Evolutionary conservation across 2,888 invertebrate species (phyloP), one percentile per base, ranked within the genome.

Genomic region (Dusona sp.): DNA sequence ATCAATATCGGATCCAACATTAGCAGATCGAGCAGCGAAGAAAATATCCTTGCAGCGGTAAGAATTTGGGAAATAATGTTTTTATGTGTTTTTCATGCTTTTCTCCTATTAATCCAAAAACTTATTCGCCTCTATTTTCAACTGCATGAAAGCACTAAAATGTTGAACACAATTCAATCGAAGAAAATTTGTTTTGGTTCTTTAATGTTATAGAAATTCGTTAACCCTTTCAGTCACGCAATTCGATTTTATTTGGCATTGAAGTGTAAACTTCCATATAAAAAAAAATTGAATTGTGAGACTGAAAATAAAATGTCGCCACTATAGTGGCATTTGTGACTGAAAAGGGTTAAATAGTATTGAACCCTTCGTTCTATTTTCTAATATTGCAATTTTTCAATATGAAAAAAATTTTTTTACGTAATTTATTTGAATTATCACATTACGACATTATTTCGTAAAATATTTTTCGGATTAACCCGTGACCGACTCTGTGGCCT

Each of bases 1-100:
- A 90, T 93, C 64, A 93, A 94, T 87, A 85, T 92, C 29, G 91
- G 92, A n/a, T 91, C 93, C 79, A 92, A 92, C 83, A 91, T 94
- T 29, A 92, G 91, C 79, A 91, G 94, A 88, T 94, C 94, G 3
- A 93, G 90, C 84, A 93, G 94, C 70, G 93, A 94, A 81, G 93
- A 94, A 88, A 94, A 94, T 89, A 90, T 94, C 42, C 84, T 92
- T 16, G 91, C 91, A 19, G 87, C 89, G 89, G 94, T 94, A 90
- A 93, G 92, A 90, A 74, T 51, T 25, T 7, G 48, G 9, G 19
- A 45, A 78, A 36, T 80, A 42, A 78, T 38, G 9, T 36, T 16
- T 33, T 78, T 29, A 54, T 29, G 22, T 54, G 9, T 68, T 54
- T 22, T 61, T 38, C 16, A 11, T 25, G 11, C 38, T 61, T 54